These are phyloP conservation scores for Drosophila subpulchrella DNA, from an alignment of 1,140 invertebrate species.

Conservation along the genomic window DNA sequence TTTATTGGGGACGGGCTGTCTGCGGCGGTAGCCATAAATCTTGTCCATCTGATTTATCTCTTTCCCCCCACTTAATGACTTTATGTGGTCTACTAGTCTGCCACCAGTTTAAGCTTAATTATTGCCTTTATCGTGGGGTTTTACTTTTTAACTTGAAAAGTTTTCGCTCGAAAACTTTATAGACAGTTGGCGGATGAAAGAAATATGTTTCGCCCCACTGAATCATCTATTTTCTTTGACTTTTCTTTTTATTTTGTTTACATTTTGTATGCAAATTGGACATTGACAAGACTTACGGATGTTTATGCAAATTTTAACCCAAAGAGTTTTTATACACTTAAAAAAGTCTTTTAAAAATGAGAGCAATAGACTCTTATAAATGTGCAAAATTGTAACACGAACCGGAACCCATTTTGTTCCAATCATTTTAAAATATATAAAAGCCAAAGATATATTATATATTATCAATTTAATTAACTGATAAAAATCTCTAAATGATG, in stretches of 20 bases:
- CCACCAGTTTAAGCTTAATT: constrained; percentile 53
- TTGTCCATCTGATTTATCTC: constrained; percentile 55
- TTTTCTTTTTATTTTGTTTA: constrained; percentile 13
- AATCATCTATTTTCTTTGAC: constrained; percentile 17
- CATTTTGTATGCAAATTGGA: constrained; percentile 20
- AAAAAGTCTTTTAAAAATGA: neutral
- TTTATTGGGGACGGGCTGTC: neutral
- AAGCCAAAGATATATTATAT: neutral
- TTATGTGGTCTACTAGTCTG: constrained; percentile 22
- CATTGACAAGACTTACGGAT: constrained; percentile 4
- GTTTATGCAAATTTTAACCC: constrained; percentile 13
- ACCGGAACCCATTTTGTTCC: neutral
- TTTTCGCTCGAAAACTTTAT: constrained; percentile 34
- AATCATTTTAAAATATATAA: no score
- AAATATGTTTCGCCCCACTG: constrained; percentile 22
- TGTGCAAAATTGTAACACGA: neutral
- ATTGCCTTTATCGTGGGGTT: constrained; percentile 42
- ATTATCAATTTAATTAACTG: neutral
- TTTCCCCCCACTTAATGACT: constrained; percentile 2
- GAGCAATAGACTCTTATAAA: neutral
- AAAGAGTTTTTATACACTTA: neutral
- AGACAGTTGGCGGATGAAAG: constrained; percentile 33
- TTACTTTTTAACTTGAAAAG: constrained; percentile 37
- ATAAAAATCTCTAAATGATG: neutral
- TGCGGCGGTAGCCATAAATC: constrained; percentile 53